Percentiles rank a stretch among this genome's conserved stretches.
phyloP scores from a whole-genome alignment of 2,113 vertebrate genomes.

The Myrmecophaga tridactyla region DNA sequence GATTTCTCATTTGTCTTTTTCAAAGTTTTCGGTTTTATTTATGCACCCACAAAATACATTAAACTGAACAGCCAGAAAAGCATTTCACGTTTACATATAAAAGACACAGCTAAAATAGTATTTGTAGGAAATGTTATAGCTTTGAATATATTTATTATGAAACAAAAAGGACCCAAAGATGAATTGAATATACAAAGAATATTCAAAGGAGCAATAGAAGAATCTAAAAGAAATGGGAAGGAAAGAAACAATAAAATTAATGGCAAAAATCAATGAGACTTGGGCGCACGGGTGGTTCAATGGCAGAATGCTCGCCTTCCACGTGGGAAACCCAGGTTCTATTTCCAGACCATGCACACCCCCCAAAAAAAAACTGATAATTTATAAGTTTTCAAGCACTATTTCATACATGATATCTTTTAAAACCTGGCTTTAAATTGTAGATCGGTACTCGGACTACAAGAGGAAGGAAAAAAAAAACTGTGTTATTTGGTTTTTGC shows the following conservation, averaged over 20 bases:
- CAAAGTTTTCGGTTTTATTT: conserved; percentile 16
- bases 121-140: not conserved
- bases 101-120: not conserved
- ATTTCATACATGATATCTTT: not conserved
- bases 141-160: not conserved
- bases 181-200: not conserved
- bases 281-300: too few relatives aligned
- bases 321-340: too few relatives aligned
- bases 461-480: not conserved
- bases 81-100: not conserved
- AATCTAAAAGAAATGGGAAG: not conserved
- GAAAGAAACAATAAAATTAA: not conserved
- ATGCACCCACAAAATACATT: not conserved
- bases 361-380: conserved; percentile 6
- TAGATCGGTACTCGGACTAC: not conserved
- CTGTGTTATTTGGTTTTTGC: not conserved
- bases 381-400: not conserved
- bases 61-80: not conserved
- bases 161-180: not conserved
- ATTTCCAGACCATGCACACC: too few relatives aligned
- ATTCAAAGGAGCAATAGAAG: not conserved
- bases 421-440: not conserved
- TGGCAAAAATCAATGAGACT: too few relatives aligned
- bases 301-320: too few relatives aligned
- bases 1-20: not conserved